Evolutionary conservation across 2,888 invertebrate genomes (phyloP), one percentile per base, ranked within the genome.

Genomic region (Hololepta plana): DNA sequence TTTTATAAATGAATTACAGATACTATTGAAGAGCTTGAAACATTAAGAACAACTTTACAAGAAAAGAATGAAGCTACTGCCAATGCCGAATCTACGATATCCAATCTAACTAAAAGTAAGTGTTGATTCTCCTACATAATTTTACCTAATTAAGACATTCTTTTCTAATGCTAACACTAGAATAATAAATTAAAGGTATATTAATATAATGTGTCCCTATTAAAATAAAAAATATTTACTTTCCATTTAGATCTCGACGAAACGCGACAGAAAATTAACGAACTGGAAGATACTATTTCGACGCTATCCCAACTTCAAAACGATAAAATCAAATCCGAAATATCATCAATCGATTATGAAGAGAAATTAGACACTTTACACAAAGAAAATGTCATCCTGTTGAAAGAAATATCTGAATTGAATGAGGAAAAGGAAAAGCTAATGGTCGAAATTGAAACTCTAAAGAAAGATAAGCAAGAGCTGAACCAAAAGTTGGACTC

Each of bases 321-420:
- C 51, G 64, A 65, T 27, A 68, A 72, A 44, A 77, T 82, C n/a
- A 67, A 68, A 13, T 69, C 76, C 2, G 79, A 84, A 58, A 72
- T 84, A 45, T 72, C 70, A 38, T 69, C 73, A 4, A 73, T 79
- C 17, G 75, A 81, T 41, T 51, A 80, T 32, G 84, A 85, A 49
- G 82, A 84, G 48, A 71, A 77, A 47, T 54, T 79, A 23, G 75
- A 53, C 41, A 52, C 59, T 29, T 43, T 71, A 3, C 55, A 57
- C 34, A 53, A 53, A 15, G 57, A 61, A 32, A 64, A 61, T 38
- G 55, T 55, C 36, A 55, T 58, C 38, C 39, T 67, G 14, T 51
- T 58, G 41, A 46, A 56, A 25, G 57, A 66, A 28, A 55, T 64
- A 29, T 19, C 28, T 7, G 56, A 62, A 28, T 52, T 57, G 23